Base-by-base conservation (phyloP, 2,797 vertebrate genomes). In the Channa striata region DNA sequence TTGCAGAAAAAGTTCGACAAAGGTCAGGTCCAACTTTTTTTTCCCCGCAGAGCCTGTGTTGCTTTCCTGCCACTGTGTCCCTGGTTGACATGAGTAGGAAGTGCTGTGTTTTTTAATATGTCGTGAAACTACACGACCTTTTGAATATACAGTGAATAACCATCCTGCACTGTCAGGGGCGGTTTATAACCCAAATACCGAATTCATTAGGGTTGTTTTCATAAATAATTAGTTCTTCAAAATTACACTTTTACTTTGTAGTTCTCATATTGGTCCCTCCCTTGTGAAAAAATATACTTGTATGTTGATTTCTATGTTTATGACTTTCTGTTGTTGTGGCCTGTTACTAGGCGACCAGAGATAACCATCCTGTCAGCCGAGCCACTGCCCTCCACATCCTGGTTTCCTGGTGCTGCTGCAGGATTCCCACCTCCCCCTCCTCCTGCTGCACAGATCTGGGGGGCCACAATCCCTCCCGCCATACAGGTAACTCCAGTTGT, bases 301-400 rank as follows among this genome's bases (percentile, higher is more conserved):
- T n/a, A 7, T 8, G 2, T 39, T 13, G 3, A 16, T 36, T 34
- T 60, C 10, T 50, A 21, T 54, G 25, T 67, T 3, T 2, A 13
- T 65, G 17, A 71, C 47, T 25, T 77, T 49, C 57, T 70, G 46
- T 53, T 64, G 0, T 74, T 6, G 36, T 33, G 37, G 11, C n/a
- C 5, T 56, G 48, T 89, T 85, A 47, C 69, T 49, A 99, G 98
- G 78, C 96, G 97, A 65, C 97, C 97, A n/a, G 96, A 98, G 93
- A 99, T 99, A 89, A 99, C 97, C 80, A 97, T 99, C 82, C 94
- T 99, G 81, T 96, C 97, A 13, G 97, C 96, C 2, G 97, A 99
- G 83, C 97, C 97, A 0, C 92, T 99, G 75, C 88, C 95, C 37
- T 92, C 95, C 8, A 91, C 93, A 1, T 92, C 95, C 60, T 98